Evolutionary conservation across 2,888 invertebrate genomes (phyloP), one percentile per base, ranked within the genome.

Genomic region (Stenoptilia bipunctidactyla): DNA sequence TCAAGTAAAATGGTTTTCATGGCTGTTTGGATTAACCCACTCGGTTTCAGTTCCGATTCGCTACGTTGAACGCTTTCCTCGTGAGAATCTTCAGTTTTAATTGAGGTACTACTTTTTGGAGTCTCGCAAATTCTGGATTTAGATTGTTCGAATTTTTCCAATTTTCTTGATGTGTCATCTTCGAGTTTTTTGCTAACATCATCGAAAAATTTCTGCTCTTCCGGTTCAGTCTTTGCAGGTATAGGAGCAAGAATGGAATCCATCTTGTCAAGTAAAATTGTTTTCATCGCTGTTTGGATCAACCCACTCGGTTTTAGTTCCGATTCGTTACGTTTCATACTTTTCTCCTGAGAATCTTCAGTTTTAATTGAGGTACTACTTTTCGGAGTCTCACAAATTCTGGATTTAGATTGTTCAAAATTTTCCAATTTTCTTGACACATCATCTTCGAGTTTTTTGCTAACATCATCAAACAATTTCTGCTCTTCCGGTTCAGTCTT

Each of bases 1-100:
- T 87, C 86, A 47, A 82, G 69, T 4, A 86, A 62, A 33, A 86
- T 85, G 15, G 83, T 83, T 53, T 83, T 72, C 52, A 86, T 73
- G 8, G 85, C 86, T 25, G 72, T 77, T 36, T 77, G 74, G 15
- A 86, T 53, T 6, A 75, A 43, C 4, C 61, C 56, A 10, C 58
- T 53, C 1, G 58, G 54, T 30, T 30, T 30, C 4, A 30, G 30
- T 2, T 8, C 30, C 5, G 25, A 25, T 25, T 25, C 25, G 9
- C 25, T 5, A 25, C 5, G 5, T 6, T 25, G 9, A 6, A 5
- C 9, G 25, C 5, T 25, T 10, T 30, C 30, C 10, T 30, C n/a
- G 4, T 10, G n/a, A 8, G 30, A 30, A 30, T 30, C 6, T n/a
- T 8, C 2, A 10, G 12, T 9, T n/a, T 12, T 12, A 8, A n/a